Percentiles rank a stretch among this genome's conserved stretches.
These are phyloP conservation scores for Crotophaga sulcirostris DNA, from an alignment of 2,113 vertebrate genomes.

Conservation along the genomic window DNA sequence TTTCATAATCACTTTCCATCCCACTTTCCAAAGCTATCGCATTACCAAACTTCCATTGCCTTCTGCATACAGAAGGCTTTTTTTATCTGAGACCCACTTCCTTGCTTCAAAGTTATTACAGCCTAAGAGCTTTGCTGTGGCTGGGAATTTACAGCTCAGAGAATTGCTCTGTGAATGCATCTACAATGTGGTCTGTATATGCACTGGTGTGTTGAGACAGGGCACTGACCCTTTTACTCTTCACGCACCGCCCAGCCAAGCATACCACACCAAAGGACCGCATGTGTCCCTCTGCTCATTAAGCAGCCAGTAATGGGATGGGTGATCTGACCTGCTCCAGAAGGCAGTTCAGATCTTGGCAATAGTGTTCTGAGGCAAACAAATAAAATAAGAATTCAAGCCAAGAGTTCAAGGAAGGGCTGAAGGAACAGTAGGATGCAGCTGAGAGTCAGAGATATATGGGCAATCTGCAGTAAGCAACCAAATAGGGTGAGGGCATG, in stretches of 20 bases:
- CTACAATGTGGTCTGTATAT: accelerated
- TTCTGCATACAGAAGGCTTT: not conserved
- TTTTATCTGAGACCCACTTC: not conserved
- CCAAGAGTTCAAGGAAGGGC: conserved; percentile 28
- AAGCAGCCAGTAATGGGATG: not conserved
- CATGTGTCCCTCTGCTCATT: accelerated
- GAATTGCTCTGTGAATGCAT: not conserved
- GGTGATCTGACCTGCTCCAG: not conserved
- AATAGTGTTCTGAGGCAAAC: not conserved
- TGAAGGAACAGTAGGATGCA: not conserved
- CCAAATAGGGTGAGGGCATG: not conserved
- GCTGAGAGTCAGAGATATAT: not conserved
- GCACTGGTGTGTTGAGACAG: not conserved
- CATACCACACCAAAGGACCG: accelerated
- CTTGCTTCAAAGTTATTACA: not conserved
- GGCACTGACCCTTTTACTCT: not conserved
- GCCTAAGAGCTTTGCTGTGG: not conserved
- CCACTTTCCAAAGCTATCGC: conserved; percentile 4
- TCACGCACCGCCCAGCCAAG: not conserved
- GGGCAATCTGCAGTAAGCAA: not conserved
- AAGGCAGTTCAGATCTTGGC: not conserved
- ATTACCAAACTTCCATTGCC: not conserved
- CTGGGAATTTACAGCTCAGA: not conserved
- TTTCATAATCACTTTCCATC: conserved; percentile 3
- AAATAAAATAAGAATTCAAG: conserved; percentile 11